Evolutionary conservation across 2,113 vertebrate genomes (phyloP), one percentile per base, ranked within the genome.

Genomic region (Nanorana parkeri): DNA sequence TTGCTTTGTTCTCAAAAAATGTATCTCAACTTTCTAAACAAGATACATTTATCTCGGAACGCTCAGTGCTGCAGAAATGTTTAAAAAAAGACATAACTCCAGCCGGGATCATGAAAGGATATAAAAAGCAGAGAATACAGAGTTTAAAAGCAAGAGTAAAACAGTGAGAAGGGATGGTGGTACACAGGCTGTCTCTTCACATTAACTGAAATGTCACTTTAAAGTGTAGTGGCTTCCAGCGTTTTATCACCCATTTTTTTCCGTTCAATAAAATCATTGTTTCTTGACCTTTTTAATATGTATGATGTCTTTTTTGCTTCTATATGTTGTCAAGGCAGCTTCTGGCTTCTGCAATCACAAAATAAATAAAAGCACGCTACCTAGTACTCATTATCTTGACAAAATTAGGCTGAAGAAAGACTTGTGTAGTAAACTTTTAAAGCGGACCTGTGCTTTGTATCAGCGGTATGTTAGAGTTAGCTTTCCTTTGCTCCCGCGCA

Each of bases 281-380:
- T 77, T 64, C 63, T 77, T 77, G 75, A 77, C 75, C 75, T 77
- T 77, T 77, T 64, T 76, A 64, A 51, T 60, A 76, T 64, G 60
- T 63, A 65, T 24, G n/a, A 60, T 11, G 21, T 19, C 63, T 28
- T 66, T 28, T 77, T 6, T 54, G 2, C 4, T 24, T 77, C 58
- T 1, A 61, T 64, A 17, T 51, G 15, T 61, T 77, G 74, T 63
- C 56, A 64, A 26, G 32, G 23, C 24, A 64, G 60, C 63, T 21
- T 24, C n/a, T 26, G 19, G 3, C 47, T 52, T 16, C 1, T 52
- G 41, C 17, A 24, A 51, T 69, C 41, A 69, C 26, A 23, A 24
- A 69, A 23, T 47, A 51, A 68, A 51, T 17, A 66, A 66, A 67
- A 47, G 13, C 41, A 47, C 13, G 8, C 41, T 47, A 47, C 41